phyloP scores from a whole-genome alignment of 2,888 invertebrate species.

The Pycnomerus fuliginosus region DNA sequence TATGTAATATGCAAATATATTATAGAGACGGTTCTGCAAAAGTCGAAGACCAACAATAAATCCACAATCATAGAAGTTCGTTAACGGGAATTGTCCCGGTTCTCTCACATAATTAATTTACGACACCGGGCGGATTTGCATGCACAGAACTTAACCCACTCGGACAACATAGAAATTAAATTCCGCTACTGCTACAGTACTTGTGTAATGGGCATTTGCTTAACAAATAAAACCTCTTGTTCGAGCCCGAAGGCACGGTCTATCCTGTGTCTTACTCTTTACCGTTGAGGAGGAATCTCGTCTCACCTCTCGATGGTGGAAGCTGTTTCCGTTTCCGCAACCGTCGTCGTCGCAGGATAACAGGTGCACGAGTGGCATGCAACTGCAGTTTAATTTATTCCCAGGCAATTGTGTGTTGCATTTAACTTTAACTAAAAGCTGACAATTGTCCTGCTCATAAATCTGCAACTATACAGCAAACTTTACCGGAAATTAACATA shows the following conservation, averaged over 20 bases:
- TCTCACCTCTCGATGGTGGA: no score
- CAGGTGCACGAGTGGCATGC: slow-evolving; percentile 38
- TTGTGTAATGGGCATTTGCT: slow-evolving; percentile 50
- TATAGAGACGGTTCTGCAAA: no score
- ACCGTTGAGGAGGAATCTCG: slow-evolving; percentile 7
- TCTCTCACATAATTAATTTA: slow-evolving; percentile 52
- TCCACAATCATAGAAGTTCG: slow-evolving; percentile 52
- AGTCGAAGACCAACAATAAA: slow-evolving; percentile 41
- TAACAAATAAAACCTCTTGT: slow-evolving; percentile 48
- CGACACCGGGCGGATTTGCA: slow-evolving; percentile 50
- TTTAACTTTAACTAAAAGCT: slow-evolving; percentile 32
- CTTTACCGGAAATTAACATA: no score
- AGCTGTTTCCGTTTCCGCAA: slow-evolving; percentile 27
- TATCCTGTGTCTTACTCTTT: slow-evolving; percentile 15
- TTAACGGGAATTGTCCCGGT: slow-evolving; percentile 51
- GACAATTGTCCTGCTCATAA: slow-evolving; percentile 32
- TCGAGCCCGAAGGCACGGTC: slow-evolving; percentile 16
- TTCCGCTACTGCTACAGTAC: slow-evolving; percentile 43
- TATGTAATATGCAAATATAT: no score
- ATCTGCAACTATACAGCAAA: no score
- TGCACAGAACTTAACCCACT: slow-evolving; percentile 53
- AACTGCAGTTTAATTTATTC: slow-evolving; percentile 42
- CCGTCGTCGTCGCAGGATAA: slow-evolving; percentile 37
- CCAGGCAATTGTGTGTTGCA: slow-evolving; percentile 32
- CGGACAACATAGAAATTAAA: slow-evolving; percentile 55